Conservation (phyloP, 1,140 invertebrate genomes). For the Micrasema minimum region DNA sequence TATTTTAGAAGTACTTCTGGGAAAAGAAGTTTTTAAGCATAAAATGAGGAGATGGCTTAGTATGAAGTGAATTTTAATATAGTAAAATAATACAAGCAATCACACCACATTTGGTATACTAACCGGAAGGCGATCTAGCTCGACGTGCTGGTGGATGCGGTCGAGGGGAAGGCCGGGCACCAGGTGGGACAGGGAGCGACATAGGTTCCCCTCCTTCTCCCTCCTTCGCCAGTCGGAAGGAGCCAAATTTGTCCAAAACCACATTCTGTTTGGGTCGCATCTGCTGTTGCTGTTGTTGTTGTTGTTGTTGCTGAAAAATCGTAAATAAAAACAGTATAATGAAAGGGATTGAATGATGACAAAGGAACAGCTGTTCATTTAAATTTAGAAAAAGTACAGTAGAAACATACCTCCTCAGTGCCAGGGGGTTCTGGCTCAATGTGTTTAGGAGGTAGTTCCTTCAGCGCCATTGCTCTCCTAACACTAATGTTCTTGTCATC, state of each 20-base stretch:
- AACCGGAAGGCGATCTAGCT: slow-evolving; percentile 56
- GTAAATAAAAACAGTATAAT: too few relatives aligned
- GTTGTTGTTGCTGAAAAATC: slow-evolving; percentile 4
- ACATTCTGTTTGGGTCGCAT: slow-evolving; percentile 59
- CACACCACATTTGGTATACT: too few relatives aligned
- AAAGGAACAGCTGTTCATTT: too few relatives aligned
- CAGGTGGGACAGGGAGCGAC: slow-evolving; percentile 55
- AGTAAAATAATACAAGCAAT: too few relatives aligned
- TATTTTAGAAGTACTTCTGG: too few relatives aligned
- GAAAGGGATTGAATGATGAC: too few relatives aligned
- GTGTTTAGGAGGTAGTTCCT: slow-evolving; percentile 62
- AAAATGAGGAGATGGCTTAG: too few relatives aligned
- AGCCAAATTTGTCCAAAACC: slow-evolving; percentile 76
- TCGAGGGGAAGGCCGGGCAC: slow-evolving; percentile 58
- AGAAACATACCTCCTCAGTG: slow-evolving; percentile 56
- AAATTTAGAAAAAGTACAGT: too few relatives aligned
- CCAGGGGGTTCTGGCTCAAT: slow-evolving; percentile 64
- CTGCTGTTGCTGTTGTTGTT: slow-evolving; percentile 18
- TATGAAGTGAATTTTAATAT: too few relatives aligned
- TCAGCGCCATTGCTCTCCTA: slow-evolving; percentile 69
- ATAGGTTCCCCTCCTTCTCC: slow-evolving; percentile 60
- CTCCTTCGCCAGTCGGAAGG: slow-evolving; percentile 69
- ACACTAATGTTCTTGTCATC: slow-evolving; percentile 68
- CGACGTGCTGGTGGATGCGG: slow-evolving; percentile 64
- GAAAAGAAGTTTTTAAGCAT: too few relatives aligned